Evolutionary conservation across 1,140 invertebrate species (phyloP).

Genomic region (Diorhabda carinulata): DNA sequence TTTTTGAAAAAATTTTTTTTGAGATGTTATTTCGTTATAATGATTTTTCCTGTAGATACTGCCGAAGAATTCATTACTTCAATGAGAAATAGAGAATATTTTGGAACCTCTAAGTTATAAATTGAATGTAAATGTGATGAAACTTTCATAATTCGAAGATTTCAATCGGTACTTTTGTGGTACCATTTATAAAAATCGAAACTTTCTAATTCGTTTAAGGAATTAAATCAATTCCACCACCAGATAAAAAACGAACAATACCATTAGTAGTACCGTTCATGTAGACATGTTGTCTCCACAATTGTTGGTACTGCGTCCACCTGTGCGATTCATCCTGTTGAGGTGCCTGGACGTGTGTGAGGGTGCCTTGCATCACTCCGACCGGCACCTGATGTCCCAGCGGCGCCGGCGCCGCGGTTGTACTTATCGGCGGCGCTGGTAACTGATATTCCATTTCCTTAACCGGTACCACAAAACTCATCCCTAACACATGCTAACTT

Average conservation of each 20-base stretch:
- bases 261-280: conserved; percentile 53
- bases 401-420: conserved; percentile 34
- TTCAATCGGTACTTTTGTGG: too few relatives aligned
- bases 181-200: not conserved
- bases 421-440: conserved; percentile 38
- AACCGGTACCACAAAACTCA: conserved; percentile 46
- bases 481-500: conserved; percentile 40
- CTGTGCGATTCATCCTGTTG: conserved; percentile 50
- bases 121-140: too few relatives aligned
- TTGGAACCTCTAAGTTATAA: too few relatives aligned
- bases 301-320: conserved; percentile 56
- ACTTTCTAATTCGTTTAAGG: not conserved
- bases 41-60: too few relatives aligned
- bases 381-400: conserved; percentile 43
- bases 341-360: conserved; percentile 45
- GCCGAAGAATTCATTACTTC: too few relatives aligned
- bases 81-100: too few relatives aligned
- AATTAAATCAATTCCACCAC: conserved; percentile 7
- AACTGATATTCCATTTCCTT: conserved; percentile 53
- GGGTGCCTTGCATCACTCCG: conserved; percentile 47
- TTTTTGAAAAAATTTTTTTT: too few relatives aligned
- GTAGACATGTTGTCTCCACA: conserved; percentile 59
- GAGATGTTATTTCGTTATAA: too few relatives aligned
- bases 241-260: conserved; percentile 19
- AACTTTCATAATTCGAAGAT: too few relatives aligned